Evolutionary conservation across 1,140 invertebrate genomes (phyloP).

Genomic region (Papilio dardanus): DNA sequence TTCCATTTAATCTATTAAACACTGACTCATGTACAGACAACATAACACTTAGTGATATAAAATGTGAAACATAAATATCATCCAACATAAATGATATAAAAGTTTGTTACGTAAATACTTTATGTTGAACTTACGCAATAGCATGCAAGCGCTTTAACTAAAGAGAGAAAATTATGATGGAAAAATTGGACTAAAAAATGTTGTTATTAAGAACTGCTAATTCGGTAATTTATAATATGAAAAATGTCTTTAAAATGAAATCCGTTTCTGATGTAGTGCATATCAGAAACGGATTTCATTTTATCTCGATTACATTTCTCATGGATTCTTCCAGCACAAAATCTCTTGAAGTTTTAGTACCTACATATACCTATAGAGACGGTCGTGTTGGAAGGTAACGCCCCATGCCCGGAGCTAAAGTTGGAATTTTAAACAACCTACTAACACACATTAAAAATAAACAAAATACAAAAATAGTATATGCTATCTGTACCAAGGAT

Average conservation of each 20-base stretch:
- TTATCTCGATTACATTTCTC: neutral
- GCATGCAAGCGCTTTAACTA: no score
- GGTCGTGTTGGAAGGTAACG: neutral
- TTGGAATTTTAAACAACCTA: constrained; percentile 6
- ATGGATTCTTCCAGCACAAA: neutral
- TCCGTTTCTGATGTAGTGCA: no score
- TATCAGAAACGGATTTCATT: neutral
- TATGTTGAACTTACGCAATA: constrained; percentile 21
- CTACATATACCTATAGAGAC: neutral
- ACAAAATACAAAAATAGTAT: constrained; percentile 4
- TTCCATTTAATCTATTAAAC: constrained; percentile 75
- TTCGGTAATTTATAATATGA: neutral
- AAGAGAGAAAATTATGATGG: neutral
- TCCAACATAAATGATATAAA: constrained; percentile 1
- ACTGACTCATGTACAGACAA: constrained; percentile 48
- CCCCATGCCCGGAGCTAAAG: neutral
- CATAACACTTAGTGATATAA: constrained; percentile 21
- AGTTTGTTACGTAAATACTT: neutral
- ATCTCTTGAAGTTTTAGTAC: neutral
- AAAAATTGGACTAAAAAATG: neutral
- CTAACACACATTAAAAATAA: constrained; percentile 22
- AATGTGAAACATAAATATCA: neutral
- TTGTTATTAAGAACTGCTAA: neutral
- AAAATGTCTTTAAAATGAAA: neutral
- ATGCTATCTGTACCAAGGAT: constrained; percentile 26